Evolutionary conservation across 2,888 invertebrate species (phyloP).

Genomic region (Agrotis puta): DNA sequence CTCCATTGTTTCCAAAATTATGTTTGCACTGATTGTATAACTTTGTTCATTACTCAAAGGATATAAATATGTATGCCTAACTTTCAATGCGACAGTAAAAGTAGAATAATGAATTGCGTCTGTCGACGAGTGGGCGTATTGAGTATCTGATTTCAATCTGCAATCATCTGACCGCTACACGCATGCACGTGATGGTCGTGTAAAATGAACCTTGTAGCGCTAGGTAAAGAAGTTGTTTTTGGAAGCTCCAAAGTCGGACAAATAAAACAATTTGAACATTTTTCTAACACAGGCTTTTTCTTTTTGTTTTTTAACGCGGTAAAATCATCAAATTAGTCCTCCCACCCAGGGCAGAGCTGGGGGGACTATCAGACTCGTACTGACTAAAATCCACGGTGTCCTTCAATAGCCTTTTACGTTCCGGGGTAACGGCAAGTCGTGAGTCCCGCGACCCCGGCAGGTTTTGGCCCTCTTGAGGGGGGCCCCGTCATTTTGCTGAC

Average conservation of each 20-base stretch:
- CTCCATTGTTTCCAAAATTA: slow-evolving; percentile 79
- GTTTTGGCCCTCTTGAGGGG: too few species aligned
- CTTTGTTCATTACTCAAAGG: slow-evolving; percentile 70
- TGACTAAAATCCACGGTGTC: too few species aligned
- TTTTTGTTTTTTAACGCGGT: too few species aligned
- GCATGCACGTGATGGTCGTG: slow-evolving; percentile 50
- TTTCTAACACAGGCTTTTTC: slow-evolving; percentile 29
- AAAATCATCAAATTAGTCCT: too few species aligned
- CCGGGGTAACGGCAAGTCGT: too few species aligned
- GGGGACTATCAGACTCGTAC: too few species aligned
- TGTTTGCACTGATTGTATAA: slow-evolving; percentile 68
- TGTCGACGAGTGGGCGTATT: slow-evolving; percentile 80
- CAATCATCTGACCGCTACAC: slow-evolving; percentile 71
- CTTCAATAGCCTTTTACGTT: too few species aligned
- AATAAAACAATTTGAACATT: slow-evolving; percentile 41
- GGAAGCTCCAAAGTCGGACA: slow-evolving; percentile 31
- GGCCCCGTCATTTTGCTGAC: too few species aligned
- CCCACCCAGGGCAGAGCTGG: too few species aligned
- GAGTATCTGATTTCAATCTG: slow-evolving; percentile 81
- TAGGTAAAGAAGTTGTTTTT: slow-evolving; percentile 45
- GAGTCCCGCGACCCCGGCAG: too few species aligned
- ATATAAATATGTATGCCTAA: slow-evolving; percentile 65
- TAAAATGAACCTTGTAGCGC: slow-evolving; percentile 44
- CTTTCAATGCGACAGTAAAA: slow-evolving; percentile 67
- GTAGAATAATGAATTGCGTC: slow-evolving; percentile 72